Base-by-base conservation (phyloP, 23 tunicate genomes). In the Styela plicata region DNA sequence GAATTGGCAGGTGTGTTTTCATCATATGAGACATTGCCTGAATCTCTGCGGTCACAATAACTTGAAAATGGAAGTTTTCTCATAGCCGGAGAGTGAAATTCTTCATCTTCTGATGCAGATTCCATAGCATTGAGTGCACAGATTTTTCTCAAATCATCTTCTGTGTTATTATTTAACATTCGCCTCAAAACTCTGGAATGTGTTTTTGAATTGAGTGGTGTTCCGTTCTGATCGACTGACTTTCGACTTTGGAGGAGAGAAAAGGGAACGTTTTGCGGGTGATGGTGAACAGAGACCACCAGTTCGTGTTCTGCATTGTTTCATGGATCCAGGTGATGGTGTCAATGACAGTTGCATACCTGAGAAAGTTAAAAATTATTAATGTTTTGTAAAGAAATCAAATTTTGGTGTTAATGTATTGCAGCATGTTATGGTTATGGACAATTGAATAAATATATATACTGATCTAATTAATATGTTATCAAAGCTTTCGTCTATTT, bases 41-140 rank as follows among this genome's bases (percentile, higher is more conserved):
- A 89, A 63, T 85, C 86, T 30, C 89, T 63, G n/a, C 89, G 83
- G 13, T 86, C 75, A 2, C 73, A 20, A 69, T 91, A 91, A 33
- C 75, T 91, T 83, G 84, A 69, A 79, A 91, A 91, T 33, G 97
- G 97, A 31, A 91, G 79, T 44, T 76, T 76, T 24, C 66, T 36
- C 25, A 44, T 0, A 33, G 37, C 23, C 18, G 66, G 32, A 16
- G 64, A 33, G 65, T 52, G 64, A 52, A 53, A 22, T 26, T 36
- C 64, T 53, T 76, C 81, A 3, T 80, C 84, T 30, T 68, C 84
- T 19, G 74, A 80, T n/a, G 66, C 70, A 2, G 66, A 26, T 69
- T 82, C 79, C 33, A 63, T 74, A 33, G 37, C 34, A 63, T 74
- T 83, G 28, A 30, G 20, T 31, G 68, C 24, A 69, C 65, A 31